Base-by-base conservation (phyloP, 2,888 invertebrate species). In the Zaprionus obscuricornis region DNA sequence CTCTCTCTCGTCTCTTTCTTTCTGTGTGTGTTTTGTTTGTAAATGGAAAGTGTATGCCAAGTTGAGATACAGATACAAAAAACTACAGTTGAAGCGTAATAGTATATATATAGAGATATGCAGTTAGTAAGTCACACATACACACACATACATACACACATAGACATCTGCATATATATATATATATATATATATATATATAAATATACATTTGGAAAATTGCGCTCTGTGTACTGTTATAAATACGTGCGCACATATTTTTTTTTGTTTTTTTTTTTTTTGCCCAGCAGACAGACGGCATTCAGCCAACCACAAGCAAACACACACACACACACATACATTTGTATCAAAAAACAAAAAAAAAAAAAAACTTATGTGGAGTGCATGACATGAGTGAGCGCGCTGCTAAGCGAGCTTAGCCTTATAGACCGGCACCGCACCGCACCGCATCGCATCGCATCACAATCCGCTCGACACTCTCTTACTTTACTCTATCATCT, bases 311-410 rank as follows among this genome's bases (percentile, higher is more conserved):
- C 77, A 74, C 69, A 69, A 47, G 40, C 47, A 34, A 51, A 69
- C 57, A 60, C 58, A 49, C 49, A 29, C 36, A 42, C 51, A 43
- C 36, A 27, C 17, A 33, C 16, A 24, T 24, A 18, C 34, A 26
- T 8, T 33, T 7, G 13, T 29, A 43, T 37, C 47, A 20, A 40
- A 24, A 39, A 22, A 33, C 20, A 49, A 14, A 37, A 16, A 40
- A 16, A 36, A 5, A 45, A 36, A 31, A 40, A 70, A 85, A 78
- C 79, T 66, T 83, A 83, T 78, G 75, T 74, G 67, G 62, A 78
- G 79, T 82, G 71, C 62, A 66, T 78, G 86, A 74, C 67, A 85
- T 78, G 71, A 83, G 76, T 64, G 70, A 83, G 76, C 69, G 70
- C 64, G 57, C 4, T 5, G 36, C 42, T 65, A 76, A 76, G 81